Evolutionary conservation across 1,140 invertebrate genomes (phyloP).

Genomic region (Nautilus pompilius): DNA sequence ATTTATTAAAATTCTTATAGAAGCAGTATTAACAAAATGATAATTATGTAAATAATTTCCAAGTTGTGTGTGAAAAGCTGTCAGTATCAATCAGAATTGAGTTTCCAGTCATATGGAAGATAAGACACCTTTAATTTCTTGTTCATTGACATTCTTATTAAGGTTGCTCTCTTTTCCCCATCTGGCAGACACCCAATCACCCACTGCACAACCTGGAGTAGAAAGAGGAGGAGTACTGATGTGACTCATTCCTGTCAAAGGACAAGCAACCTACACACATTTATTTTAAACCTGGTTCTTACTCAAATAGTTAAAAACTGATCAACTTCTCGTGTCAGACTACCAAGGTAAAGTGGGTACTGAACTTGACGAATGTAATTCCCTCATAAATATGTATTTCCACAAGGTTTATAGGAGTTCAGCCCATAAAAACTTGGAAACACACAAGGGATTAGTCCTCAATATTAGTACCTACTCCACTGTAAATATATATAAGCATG

Average conservation of each 20-base stretch:
- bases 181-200: conserved; percentile 41
- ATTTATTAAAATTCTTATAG: no score
- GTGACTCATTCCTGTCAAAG: neutral
- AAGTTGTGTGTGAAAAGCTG: no score
- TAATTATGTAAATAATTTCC: no score
- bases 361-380: neutral
- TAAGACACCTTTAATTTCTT: conserved; percentile 49
- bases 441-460: no score
- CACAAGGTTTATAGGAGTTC: no score
- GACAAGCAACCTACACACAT: neutral
- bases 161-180: conserved; percentile 40
- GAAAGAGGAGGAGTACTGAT: conserved; percentile 3
- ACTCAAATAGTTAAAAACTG: neutral
- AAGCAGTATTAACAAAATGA: no score
- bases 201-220: conserved; percentile 50
- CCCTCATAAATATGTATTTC: neutral
- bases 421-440: no score
- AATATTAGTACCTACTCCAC: no score
- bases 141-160: conserved; percentile 38
- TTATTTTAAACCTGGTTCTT: neutral
- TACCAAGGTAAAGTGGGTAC: neutral
- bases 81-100: no score
- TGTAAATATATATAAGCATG: no score
- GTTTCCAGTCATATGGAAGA: conserved; percentile 51
- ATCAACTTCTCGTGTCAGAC: neutral